Conservation (phyloP, 2,888 invertebrate genomes). For the Glyphotaelius pellucidus region DNA sequence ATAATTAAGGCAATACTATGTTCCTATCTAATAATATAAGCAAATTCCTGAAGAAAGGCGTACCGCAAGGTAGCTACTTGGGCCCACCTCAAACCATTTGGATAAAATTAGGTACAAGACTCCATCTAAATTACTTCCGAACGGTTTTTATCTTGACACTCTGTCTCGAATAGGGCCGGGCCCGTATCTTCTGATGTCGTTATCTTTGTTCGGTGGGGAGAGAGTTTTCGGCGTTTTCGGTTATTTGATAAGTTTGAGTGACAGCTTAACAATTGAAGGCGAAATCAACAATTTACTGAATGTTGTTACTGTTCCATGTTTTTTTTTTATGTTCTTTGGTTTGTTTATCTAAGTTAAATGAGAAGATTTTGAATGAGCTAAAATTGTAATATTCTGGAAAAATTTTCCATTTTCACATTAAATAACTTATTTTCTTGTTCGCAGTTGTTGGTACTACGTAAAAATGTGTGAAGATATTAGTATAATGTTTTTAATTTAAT, state of each 20-base stretch:
- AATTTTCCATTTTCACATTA: not conserved
- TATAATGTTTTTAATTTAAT: no score
- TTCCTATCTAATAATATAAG: not conserved
- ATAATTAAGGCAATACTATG: not conserved
- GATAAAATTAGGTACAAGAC: conserved; percentile 45
- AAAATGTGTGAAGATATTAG: no score
- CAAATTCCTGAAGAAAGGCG: not conserved
- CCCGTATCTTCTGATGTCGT: conserved; percentile 9
- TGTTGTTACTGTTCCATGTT: not conserved
- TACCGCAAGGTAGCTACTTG: not conserved
- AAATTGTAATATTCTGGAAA: not conserved
- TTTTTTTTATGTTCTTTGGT: not conserved
- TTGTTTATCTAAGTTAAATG: not conserved
- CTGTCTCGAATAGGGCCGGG: not conserved
- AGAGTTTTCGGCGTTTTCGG: conserved; percentile 23
- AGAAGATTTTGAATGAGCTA: not conserved
- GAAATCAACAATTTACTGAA: not conserved
- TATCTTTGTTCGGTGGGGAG: conserved; percentile 10
- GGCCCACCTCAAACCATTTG: not conserved
- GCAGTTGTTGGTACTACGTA: no score
- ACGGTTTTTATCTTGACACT: conserved; percentile 51
- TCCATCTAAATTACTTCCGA: conserved; percentile 42
- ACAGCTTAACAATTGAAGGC: conserved; percentile 3
- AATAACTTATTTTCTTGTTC: not conserved
- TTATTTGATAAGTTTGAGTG: conserved; percentile 47